phyloP scores from a whole-genome alignment of 1,140 invertebrate species.

The Macrobrachium rosenbergii region DNA sequence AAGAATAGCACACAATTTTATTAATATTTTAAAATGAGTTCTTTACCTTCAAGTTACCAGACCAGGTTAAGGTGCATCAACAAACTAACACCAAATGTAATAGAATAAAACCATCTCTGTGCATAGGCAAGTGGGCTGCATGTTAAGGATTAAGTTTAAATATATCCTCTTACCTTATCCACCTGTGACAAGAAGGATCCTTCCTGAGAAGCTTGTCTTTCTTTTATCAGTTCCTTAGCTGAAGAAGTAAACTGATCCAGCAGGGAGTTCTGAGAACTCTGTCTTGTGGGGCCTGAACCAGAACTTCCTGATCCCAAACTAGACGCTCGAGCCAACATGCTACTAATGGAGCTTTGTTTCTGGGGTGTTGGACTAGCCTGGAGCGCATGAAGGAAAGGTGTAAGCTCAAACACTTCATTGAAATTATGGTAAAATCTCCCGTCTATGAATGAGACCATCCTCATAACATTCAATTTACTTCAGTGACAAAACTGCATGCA shows the following conservation, averaged over 20 bases:
- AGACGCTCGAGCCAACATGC: constrained; percentile 76
- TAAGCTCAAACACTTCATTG: not conserved
- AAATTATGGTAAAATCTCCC: no score
- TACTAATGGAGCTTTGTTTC: constrained; percentile 77
- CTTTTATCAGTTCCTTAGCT: constrained; percentile 86
- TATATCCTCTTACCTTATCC: constrained; percentile 79
- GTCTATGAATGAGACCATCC: no score
- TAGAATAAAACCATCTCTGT: no score
- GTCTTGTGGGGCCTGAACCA: constrained; percentile 74
- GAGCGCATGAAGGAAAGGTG: constrained; percentile 13
- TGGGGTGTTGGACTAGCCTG: constrained; percentile 73
- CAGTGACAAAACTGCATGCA: no score
- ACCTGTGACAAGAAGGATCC: constrained; percentile 86
- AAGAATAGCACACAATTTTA: no score
- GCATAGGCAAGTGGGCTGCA: no score
- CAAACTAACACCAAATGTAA: no score
- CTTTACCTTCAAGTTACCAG: no score
- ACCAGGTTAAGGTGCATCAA: no score
- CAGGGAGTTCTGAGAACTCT: constrained; percentile 84
- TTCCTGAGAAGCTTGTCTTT: constrained; percentile 91
- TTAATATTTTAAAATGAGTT: no score
- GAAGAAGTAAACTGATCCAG: constrained; percentile 88
- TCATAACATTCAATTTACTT: no score
- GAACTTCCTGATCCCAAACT: constrained; percentile 75
- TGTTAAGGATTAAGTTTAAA: no score